phyloP scores from a whole-genome alignment of 2,888 invertebrate genomes.

The Tipula vernalis region DNA sequence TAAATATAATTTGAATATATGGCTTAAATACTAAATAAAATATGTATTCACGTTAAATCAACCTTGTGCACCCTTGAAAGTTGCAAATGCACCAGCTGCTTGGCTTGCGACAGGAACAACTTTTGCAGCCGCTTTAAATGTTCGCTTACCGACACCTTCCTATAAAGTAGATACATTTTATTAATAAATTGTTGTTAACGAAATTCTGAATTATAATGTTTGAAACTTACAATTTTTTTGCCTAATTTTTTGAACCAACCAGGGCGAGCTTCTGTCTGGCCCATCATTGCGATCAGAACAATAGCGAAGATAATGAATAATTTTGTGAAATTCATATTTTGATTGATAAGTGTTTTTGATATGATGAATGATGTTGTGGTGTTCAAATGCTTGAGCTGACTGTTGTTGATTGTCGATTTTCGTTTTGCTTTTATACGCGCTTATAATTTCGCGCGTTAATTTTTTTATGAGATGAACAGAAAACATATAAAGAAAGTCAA shows the following conservation, averaged over 20 bases:
- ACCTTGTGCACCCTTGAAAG: neutral
- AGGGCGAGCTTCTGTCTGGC: neutral
- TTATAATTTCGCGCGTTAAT: neutral
- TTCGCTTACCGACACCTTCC: neutral
- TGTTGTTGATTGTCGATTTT: neutral
- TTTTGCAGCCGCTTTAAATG: neutral
- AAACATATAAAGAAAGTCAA: neutral
- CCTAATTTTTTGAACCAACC: constrained; percentile 1
- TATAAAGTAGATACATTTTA: neutral
- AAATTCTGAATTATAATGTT: neutral
- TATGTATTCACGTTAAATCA: neutral
- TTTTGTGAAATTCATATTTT: neutral
- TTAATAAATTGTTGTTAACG: neutral
- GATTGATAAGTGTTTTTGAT: neutral
- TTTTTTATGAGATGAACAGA: neutral
- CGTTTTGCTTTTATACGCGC: too few species aligned
- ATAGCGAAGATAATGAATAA: neutral
- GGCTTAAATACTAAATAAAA: too few species aligned
- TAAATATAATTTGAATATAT: too few species aligned
- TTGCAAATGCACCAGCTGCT: constrained; percentile 1
- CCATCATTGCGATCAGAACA: neutral
- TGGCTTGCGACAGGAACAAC: neutral
- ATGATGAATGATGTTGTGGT: neutral
- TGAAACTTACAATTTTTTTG: neutral
- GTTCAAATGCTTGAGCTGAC: neutral